A percentile compares a stretch with the other conserved stretches of the same genome.
Conservation (phyloP, 2,113 vertebrate genomes). For the Crotalus viridis region DNA sequence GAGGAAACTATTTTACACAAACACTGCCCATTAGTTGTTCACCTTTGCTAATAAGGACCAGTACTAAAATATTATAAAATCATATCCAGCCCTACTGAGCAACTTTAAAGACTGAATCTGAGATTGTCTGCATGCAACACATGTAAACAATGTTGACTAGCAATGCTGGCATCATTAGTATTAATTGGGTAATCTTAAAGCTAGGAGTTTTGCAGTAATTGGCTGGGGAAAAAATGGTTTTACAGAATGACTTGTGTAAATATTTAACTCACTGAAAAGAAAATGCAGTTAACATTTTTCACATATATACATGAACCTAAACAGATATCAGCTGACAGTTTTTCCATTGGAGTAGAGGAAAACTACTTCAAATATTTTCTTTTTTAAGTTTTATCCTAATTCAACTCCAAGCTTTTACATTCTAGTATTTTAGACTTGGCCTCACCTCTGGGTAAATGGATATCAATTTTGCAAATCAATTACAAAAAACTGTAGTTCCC, state of each 20-base stretch:
- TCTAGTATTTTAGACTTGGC: background rate
- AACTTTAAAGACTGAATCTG: background rate
- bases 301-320: background rate
- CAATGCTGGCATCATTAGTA: background rate
- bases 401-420: background rate
- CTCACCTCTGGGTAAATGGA: background rate
- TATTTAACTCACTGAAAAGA: background rate
- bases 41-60: background rate
- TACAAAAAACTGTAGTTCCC: background rate
- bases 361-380: background rate
- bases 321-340: background rate
- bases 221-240: background rate
- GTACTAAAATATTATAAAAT: background rate
- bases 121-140: background rate
- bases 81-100: background rate
- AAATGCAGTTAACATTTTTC: background rate
- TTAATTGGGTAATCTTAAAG: background rate
- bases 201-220: background rate
- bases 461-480: background rate
- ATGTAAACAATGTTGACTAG: background rate
- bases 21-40: background rate
- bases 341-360: background rate
- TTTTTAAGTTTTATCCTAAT: background rate
- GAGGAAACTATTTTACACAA: background rate
- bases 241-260: background rate